Evolutionary conservation across 2,797 vertebrate genomes (phyloP), one percentile per base, ranked within the genome.

Genomic region (Chaetophractus vellerosus): DNA sequence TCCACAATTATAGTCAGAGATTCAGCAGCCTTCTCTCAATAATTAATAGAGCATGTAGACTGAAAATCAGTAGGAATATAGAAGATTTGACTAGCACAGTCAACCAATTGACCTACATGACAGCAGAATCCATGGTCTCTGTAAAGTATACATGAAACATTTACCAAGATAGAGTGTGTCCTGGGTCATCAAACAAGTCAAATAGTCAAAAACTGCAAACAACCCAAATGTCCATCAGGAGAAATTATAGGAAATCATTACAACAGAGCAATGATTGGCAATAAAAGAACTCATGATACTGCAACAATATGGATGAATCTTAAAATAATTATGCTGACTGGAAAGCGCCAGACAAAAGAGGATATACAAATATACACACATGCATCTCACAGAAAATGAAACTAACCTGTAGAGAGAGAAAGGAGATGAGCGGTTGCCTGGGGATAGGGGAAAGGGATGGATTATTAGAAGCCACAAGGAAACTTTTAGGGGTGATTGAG

Each of bases 181-280:
- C 28, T 41, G 82, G 14, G 61, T 36, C 33, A 38, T 19, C 74
- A n/a, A 83, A 64, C n/a, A 84, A 38, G 19, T n/a, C 21, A 10
- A 38, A 2, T 1, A 41, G 55, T 52, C 48, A 68, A 36, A 63
- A 18, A 71, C 45, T 74, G 33, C 16, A 33, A 31, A 45, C 9
- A 28, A 31, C 33, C 63, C 31, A 10, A 9, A 33, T 15, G 66
- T 41, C 68, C 64, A 36, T 23, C n/a, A 14, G 41, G 41, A 57
- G 1, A 72, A 48, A 26, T 14, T 12, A 0, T 23, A 23, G 14
- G 26, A 0, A 4, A 36, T 9, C 15, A 1, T 0, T 18, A 7
- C 68, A 9, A 1, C 9, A 7, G 36, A 26, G 31, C 4, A 5
- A 4, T 16, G 74, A 24, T 6, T 26, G 0, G 81, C 38, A 8